Evolutionary conservation across 1,140 invertebrate species (phyloP).

Genomic region (Hirudo medicinalis): DNA sequence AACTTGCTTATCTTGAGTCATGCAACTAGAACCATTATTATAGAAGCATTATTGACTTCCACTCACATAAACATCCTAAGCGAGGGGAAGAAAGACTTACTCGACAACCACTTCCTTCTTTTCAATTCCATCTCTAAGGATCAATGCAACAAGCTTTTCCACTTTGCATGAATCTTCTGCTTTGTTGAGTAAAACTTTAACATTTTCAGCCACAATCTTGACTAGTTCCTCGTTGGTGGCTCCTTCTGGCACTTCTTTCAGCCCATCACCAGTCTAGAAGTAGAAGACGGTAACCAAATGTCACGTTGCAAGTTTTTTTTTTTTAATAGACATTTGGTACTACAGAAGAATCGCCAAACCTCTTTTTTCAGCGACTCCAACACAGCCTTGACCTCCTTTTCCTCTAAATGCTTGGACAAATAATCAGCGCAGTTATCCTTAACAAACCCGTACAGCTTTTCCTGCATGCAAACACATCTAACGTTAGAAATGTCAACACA

Average conservation of each 20-base stretch:
- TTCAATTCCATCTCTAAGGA: neutral
- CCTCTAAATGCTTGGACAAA: neutral
- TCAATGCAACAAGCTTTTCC: neutral
- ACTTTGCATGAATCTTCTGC: neutral
- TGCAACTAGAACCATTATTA: no score
- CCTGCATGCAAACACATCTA: neutral
- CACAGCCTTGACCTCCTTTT: neutral
- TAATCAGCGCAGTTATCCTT: conserved; percentile 1
- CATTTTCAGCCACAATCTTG: neutral
- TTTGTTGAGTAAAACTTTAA: neutral
- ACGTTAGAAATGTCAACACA: no score
- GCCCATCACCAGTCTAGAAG: conserved; percentile 2
- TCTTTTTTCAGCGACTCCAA: neutral
- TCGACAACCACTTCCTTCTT: conserved; percentile 4
- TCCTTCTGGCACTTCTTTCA: conserved; percentile 3
- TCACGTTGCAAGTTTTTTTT: neutral
- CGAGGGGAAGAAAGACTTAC: neutral
- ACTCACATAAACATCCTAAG: neutral
- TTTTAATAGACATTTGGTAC: neutral
- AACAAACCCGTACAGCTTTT: neutral
- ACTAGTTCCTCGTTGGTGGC: neutral
- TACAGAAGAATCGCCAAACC: neutral
- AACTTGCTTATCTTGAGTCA: no score
- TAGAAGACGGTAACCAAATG: neutral
- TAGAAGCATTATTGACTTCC: no score